A percentile compares a stretch with the other conserved stretches of the same genome.
Conservation (phyloP, 2,797 vertebrate species). For the Melanotaenia nigrans region DNA sequence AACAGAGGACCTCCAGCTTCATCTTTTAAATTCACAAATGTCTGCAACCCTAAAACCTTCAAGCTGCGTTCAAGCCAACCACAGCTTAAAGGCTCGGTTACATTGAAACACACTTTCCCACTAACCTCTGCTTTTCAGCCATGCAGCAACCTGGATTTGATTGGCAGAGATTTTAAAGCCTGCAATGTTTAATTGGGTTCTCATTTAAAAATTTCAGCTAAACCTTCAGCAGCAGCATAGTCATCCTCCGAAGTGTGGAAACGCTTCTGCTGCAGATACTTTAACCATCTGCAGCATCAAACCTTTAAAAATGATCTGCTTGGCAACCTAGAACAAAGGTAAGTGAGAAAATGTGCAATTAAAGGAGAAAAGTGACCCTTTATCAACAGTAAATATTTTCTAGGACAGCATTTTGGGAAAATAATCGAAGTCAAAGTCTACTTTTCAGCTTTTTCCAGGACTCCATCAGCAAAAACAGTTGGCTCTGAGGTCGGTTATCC, state of each 20-base stretch:
- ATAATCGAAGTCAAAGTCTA: background rate
- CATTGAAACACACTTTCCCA: background rate
- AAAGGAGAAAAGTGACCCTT: background rate
- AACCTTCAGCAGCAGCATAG: background rate
- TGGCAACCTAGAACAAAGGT: background rate
- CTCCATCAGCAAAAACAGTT: background rate
- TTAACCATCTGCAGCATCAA: background rate
- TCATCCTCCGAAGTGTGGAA: background rate
- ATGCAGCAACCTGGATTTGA: background rate
- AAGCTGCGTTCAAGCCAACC: background rate
- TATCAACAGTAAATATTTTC: background rate
- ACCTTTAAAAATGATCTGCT: background rate
- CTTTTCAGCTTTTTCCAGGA: slow-evolving; percentile 3
- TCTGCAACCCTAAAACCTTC: background rate
- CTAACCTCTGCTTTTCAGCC: background rate
- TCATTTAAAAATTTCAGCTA: background rate
- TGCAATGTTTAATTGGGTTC: background rate
- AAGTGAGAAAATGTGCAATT: slow-evolving; percentile 1
- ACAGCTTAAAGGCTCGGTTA: slow-evolving; percentile 3
- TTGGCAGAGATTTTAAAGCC: slow-evolving; percentile 4
- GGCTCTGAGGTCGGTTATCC: background rate
- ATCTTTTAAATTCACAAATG: background rate
- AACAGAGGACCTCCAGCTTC: background rate
- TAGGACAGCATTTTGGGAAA: background rate
- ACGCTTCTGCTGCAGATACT: background rate